Percentiles rank a stretch among this genome's conserved stretches.
Conservation (phyloP, 2,113 vertebrate species). For the Oplegnathus fasciatus region DNA sequence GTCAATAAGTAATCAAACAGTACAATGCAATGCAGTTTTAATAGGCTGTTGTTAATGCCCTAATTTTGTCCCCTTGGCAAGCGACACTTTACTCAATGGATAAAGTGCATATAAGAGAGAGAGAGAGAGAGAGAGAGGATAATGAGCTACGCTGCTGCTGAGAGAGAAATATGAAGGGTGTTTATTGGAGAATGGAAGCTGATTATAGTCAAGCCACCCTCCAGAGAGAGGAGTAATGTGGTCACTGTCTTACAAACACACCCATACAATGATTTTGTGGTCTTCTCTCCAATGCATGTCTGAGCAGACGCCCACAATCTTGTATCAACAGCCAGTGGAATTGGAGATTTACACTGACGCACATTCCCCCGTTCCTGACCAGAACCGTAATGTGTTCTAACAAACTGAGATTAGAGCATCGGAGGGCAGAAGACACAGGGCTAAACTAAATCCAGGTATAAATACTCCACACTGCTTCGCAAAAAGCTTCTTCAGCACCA, state of each 20-base stretch:
- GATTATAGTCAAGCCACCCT: conserved; percentile 19
- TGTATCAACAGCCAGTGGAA: background rate
- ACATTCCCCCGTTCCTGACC: background rate
- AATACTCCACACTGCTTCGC: background rate
- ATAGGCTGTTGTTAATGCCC: conserved; percentile 40
- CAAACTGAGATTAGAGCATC: background rate
- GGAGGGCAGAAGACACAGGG: background rate
- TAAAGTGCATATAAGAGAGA: conserved; percentile 13
- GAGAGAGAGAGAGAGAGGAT: conserved; percentile 3
- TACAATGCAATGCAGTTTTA: conserved; percentile 24
- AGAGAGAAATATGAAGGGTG: conserved; percentile 27
- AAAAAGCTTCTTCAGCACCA: background rate
- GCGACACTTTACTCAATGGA: conserved; percentile 5
- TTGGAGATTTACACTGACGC: background rate
- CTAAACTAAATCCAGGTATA: background rate
- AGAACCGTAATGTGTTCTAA: background rate
- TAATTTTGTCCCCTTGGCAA: conserved; percentile 48
- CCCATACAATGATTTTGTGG: background rate
- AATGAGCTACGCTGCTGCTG: conserved; percentile 16
- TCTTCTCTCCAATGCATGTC: background rate
- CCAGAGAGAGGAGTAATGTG: background rate
- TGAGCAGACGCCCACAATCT: background rate
- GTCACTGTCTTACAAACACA: background rate
- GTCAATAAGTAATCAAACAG: conserved; percentile 46
- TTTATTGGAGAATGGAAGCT: conserved; percentile 35